Conservation (phyloP, 2,113 vertebrate genomes). For the Podarcis raffonei region DNA sequence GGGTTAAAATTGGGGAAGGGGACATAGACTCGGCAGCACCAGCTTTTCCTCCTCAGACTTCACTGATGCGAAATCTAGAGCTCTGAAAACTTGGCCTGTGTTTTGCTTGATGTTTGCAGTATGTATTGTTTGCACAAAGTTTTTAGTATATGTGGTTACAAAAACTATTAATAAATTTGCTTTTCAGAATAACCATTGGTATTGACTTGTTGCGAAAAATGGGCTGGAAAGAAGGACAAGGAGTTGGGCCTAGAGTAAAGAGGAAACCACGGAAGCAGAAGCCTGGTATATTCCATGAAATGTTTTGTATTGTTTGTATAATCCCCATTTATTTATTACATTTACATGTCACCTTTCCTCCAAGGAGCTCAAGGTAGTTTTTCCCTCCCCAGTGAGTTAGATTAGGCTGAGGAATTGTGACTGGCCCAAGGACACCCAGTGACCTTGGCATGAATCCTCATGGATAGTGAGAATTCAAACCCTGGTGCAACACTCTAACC, state of each 20-base stretch:
- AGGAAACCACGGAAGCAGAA: conserved; percentile 83
- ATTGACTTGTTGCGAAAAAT: conserved; percentile 90
- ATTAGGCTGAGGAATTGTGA: no score
- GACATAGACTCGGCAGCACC: not conserved
- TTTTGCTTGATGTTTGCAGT: not conserved
- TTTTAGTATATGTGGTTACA: not conserved
- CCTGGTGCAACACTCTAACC: no score
- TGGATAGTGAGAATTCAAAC: no score
- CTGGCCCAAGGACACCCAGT: no score
- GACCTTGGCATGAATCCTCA: no score
- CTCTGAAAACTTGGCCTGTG: not conserved
- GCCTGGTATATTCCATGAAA: conserved; percentile 69
- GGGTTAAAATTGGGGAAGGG: not conserved
- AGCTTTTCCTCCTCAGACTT: not conserved
- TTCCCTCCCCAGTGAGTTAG: no score
- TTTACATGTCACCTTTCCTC: no score
- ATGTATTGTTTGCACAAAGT: not conserved
- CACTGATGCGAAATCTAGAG: not conserved
- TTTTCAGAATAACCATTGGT: conserved; percentile 85
- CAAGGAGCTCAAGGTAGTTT: no score
- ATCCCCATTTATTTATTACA: not conserved
- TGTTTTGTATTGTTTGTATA: not conserved
- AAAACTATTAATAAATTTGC: not conserved
- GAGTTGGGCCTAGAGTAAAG: conserved; percentile 91
- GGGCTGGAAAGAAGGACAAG: conserved; percentile 98